phyloP scores from a whole-genome alignment of 2,888 invertebrate species.

The Himalopsyche kuldschensis region DNA sequence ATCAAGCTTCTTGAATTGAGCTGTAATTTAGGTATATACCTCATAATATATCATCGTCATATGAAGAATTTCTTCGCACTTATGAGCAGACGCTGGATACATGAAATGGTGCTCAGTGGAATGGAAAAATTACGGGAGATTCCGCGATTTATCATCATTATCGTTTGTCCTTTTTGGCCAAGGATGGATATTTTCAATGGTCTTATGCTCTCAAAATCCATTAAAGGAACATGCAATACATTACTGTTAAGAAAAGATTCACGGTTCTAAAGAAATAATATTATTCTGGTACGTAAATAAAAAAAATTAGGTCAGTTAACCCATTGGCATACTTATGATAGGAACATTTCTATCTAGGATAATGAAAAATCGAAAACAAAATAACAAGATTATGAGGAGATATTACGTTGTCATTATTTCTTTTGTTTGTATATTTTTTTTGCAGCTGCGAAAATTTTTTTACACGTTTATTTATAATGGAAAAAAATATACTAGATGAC shows the following conservation, averaged over 20 bases:
- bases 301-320: no score
- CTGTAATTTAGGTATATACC: neutral
- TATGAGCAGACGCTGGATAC: slow-evolving; percentile 5
- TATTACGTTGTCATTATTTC: no score
- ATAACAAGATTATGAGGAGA: no score
- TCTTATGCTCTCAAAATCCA: neutral
- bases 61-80: slow-evolving; percentile 27
- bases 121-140: neutral
- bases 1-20: neutral
- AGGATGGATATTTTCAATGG: neutral
- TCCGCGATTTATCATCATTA: neutral
- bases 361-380: no score
- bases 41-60: slow-evolving; percentile 6
- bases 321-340: no score
- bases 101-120: neutral
- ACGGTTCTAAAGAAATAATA: neutral
- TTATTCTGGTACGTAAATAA: no score
- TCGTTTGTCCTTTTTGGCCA: neutral
- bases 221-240: neutral
- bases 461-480: no score
- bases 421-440: no score
- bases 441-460: no score
- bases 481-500: no score
- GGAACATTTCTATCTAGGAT: no score
- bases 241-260: neutral